Conservation (phyloP, 2,113 vertebrate genomes). For the Gymnocephalus cernua region DNA sequence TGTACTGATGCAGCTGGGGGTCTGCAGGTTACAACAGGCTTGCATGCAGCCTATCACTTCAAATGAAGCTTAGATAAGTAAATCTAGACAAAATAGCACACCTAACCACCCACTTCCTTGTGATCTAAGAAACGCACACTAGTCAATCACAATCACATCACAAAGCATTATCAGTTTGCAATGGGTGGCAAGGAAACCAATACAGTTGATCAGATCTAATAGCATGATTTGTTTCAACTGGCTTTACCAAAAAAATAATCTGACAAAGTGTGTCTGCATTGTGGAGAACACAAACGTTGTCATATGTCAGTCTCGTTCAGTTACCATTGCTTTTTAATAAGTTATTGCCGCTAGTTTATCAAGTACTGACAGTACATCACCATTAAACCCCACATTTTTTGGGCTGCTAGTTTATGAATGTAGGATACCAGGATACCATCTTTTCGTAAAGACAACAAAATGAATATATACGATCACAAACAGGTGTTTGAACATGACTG, state of each 20-base stretch:
- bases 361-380: background rate
- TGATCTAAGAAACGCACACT: background rate
- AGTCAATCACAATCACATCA: slow-evolving; percentile 16
- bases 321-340: slow-evolving; percentile 5
- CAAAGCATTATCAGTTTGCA: background rate
- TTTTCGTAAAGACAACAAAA: background rate
- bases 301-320: slow-evolving; percentile 22
- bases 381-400: background rate
- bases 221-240: background rate
- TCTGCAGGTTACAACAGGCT: slow-evolving; percentile 69
- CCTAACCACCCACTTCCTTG: slow-evolving; percentile 11
- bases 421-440: background rate
- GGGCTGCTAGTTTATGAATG: background rate
- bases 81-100: slow-evolving; percentile 40
- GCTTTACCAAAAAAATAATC: background rate
- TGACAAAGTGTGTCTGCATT: background rate
- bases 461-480: background rate
- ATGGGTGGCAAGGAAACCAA: background rate
- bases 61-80: slow-evolving; percentile 39
- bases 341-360: background rate
- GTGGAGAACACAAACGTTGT: background rate
- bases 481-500: background rate
- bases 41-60: slow-evolving; percentile 17
- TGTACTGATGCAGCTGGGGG: slow-evolving; percentile 67
- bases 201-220: background rate